A percentile compares a stretch with the other conserved stretches of the same genome.
Conservation (phyloP, 30 jellyfish, hydroid and myxozoan genomes). For the Phacellophora camtschatica region DNA sequence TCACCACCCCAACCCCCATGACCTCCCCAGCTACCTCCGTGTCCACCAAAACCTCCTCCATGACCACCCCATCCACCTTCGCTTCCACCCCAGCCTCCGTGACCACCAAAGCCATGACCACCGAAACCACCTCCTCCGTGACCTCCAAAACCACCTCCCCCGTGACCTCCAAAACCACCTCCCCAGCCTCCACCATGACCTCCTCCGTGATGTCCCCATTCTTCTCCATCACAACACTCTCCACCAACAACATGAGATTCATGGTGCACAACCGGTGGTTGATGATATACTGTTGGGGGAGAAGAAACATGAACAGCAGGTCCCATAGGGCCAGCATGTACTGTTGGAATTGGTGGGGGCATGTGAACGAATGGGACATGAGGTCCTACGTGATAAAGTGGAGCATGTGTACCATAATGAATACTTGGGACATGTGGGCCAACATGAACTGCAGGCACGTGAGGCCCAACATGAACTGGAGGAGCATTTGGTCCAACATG, state of each 20-base stretch:
- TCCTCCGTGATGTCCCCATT: conserved; percentile 80
- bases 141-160: conserved; percentile 44
- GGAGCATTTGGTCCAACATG: conserved; percentile 99
- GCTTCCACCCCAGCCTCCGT: conserved; percentile 67
- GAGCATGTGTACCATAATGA: conserved; percentile 97
- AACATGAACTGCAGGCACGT: conserved; percentile 95
- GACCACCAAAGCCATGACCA: conserved; percentile 62
- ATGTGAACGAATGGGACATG: conserved; percentile 94
- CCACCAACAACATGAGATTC: conserved; percentile 94
- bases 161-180: conserved; percentile 34
- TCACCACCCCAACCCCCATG: conserved; percentile 62
- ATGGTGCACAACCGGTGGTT: conserved; percentile 91
- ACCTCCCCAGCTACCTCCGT: conserved; percentile 59
- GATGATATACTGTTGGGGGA: conserved; percentile 95
- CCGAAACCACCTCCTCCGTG: conserved; percentile 53
- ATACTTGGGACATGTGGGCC: conserved; percentile 97
- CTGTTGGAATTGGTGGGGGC: conserved; percentile 97
- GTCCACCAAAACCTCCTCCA: conserved; percentile 42
- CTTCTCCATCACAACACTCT: conserved; percentile 75
- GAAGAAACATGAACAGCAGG: conserved; percentile 97
- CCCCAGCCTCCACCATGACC: conserved; percentile 64
- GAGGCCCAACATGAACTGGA: conserved; percentile 98
- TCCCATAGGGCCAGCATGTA: conserved; percentile 98
- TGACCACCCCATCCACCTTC: conserved; percentile 66
- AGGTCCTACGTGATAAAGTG: conserved; percentile 94